These are phyloP conservation scores for Cylloceria caligata DNA, from an alignment of 2,888 invertebrate species.

Conservation along the genomic window DNA sequence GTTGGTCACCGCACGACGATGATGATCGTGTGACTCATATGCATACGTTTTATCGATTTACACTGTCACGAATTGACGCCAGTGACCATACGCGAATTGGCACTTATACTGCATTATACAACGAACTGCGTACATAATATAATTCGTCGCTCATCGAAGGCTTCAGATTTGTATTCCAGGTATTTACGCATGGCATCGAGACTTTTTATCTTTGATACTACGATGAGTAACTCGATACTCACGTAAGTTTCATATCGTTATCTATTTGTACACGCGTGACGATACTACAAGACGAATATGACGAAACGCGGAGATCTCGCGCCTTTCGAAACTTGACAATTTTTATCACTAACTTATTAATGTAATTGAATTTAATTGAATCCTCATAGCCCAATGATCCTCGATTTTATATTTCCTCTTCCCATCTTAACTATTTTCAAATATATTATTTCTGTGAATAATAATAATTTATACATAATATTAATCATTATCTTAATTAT, in stretches of 20 bases:
- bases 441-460: background rate
- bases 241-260: background rate
- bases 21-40: constrained; percentile 45
- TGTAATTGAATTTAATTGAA: background rate
- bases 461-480: background rate
- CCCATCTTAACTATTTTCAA: background rate
- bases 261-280: background rate
- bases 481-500: background rate
- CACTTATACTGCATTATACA: background rate
- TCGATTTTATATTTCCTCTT: background rate
- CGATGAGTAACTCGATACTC: constrained; percentile 4
- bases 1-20: constrained; percentile 2
- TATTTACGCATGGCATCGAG: background rate
- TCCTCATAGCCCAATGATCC: no score
- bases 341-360: background rate
- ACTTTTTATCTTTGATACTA: background rate
- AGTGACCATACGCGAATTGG: background rate
- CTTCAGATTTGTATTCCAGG: background rate
- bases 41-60: constrained; percentile 51
- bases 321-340: background rate
- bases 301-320: background rate
- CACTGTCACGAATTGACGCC: constrained; percentile 4
- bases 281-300: background rate
- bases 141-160: background rate
- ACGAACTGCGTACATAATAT: background rate